These are phyloP conservation scores for Poecilia velifera DNA, from an alignment of 2,797 vertebrate species.

Conservation along the genomic window DNA sequence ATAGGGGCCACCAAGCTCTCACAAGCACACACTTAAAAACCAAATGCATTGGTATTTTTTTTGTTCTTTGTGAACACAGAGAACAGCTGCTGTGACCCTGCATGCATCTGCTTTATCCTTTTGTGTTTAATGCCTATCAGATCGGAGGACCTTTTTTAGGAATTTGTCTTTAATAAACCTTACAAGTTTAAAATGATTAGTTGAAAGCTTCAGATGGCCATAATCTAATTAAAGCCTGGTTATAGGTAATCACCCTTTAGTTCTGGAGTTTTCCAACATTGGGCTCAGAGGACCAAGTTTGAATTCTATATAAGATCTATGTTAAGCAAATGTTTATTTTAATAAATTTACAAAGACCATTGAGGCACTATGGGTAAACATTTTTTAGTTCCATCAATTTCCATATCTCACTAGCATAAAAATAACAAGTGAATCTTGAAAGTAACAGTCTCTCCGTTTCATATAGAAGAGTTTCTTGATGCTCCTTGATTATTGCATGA, in stretches of 20 bases:
- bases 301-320: background rate
- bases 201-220: background rate
- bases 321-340: background rate
- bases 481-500: constrained; percentile 2
- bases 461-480: constrained; percentile 3
- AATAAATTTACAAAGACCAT: background rate
- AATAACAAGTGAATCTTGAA: background rate
- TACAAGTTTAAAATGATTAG: background rate
- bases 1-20: constrained; percentile 39
- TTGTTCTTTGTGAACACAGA: constrained; percentile 22
- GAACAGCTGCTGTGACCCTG: constrained; percentile 42
- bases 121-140: constrained; percentile 6
- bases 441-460: constrained; percentile 24
- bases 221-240: background rate
- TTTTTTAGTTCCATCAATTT: background rate
- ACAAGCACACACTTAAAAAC: constrained; percentile 11
- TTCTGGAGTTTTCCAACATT: background rate
- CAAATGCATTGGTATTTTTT: constrained; percentile 25
- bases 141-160: background rate
- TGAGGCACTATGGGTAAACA: background rate
- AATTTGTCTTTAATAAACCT: background rate
- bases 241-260: background rate
- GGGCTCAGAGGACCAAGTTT: background rate
- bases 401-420: background rate
- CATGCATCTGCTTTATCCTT: constrained; percentile 44